These are phyloP conservation scores for Allobates femoralis DNA, from an alignment of 2,797 vertebrate species.

Conservation along the genomic window DNA sequence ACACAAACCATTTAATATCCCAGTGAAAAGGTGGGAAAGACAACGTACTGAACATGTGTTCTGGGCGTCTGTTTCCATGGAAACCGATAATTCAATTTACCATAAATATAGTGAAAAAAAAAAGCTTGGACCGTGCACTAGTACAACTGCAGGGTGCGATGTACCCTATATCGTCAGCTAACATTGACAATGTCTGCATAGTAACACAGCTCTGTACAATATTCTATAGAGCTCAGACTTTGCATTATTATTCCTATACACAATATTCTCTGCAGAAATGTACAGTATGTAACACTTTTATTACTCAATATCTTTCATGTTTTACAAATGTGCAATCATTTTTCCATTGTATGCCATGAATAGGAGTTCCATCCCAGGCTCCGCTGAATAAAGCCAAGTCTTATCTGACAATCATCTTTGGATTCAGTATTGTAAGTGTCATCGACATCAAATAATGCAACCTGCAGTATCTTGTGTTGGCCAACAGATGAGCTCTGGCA, in stretches of 20 bases:
- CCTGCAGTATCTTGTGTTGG: no score
- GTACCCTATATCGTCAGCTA: background rate
- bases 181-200: constrained; percentile 13
- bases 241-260: background rate
- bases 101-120: constrained; percentile 34
- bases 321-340: background rate
- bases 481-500: no score
- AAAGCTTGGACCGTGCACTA: constrained; percentile 35
- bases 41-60: constrained; percentile 40
- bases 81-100: constrained; percentile 55
- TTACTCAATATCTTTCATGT: background rate
- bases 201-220: background rate
- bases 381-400: background rate
- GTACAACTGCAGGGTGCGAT: constrained; percentile 16
- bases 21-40: constrained; percentile 18
- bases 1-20: constrained; percentile 50
- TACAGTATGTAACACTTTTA: background rate
- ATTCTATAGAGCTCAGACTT: background rate
- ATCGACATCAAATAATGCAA: no score
- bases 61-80: constrained; percentile 53
- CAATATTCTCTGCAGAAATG: background rate
- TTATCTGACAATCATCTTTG: background rate
- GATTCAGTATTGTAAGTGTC: no score
- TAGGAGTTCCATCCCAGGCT: no score
- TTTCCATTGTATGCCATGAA: no score